phyloP scores from a whole-genome alignment of 2,797 vertebrate species.

The Amblyraja radiata region DNA sequence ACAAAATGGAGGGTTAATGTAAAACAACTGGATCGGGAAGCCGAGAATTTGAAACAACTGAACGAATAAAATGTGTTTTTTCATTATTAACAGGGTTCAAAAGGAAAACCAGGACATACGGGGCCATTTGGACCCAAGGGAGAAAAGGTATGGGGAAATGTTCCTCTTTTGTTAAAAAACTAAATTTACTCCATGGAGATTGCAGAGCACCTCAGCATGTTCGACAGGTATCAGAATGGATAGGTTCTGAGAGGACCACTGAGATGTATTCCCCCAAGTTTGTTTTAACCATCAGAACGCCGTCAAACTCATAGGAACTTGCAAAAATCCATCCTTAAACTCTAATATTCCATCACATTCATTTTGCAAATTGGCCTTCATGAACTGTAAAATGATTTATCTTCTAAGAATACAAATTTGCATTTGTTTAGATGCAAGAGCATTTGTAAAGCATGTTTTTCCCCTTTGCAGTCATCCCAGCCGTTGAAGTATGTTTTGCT shows the following conservation, averaged over 20 bases:
- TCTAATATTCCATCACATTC: background rate
- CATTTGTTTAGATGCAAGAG: background rate
- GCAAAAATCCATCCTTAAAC: background rate
- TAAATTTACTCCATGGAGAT: background rate
- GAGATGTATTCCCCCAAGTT: no score
- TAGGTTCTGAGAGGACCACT: background rate
- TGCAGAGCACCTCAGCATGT: background rate
- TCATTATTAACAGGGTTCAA: slow-evolving; percentile 67
- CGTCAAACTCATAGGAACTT: background rate
- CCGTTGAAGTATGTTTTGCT: background rate
- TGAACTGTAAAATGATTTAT: background rate
- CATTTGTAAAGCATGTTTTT: background rate
- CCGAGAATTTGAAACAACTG: background rate
- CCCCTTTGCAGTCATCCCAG: no score
- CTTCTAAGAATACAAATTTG: background rate
- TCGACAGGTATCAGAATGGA: background rate
- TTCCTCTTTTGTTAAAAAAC: background rate
- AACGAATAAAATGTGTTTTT: background rate
- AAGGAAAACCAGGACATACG: slow-evolving; percentile 77
- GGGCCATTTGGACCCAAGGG: slow-evolving; percentile 75
- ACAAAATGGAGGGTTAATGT: background rate
- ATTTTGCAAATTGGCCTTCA: background rate
- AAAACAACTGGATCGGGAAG: background rate
- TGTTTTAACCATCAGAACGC: background rate
- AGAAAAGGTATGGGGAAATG: slow-evolving; percentile 69